Evolutionary conservation across 2,797 vertebrate species (phyloP).

Genomic region (Sardinella longiceps): DNA sequence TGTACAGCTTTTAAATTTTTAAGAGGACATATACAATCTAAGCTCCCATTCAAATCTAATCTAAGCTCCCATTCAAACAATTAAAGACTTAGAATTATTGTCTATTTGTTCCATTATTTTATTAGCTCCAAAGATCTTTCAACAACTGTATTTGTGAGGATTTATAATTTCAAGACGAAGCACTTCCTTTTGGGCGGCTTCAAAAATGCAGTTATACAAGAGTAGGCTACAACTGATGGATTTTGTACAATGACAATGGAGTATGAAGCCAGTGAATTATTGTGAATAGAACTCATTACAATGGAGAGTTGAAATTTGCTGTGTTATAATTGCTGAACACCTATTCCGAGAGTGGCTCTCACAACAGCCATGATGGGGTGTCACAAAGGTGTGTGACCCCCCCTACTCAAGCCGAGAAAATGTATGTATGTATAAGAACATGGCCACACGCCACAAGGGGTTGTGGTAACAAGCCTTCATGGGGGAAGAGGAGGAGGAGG

Average conservation of each 20-base stretch:
- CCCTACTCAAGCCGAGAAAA: background rate
- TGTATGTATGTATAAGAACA: constrained; percentile 16
- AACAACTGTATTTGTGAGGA: background rate
- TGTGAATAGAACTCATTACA: background rate
- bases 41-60: no score
- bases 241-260: background rate
- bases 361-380: background rate
- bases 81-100: background rate
- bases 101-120: background rate
- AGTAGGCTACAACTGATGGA: background rate
- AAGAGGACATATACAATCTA: no score
- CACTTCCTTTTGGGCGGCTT: background rate
- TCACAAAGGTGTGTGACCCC: constrained; percentile 8
- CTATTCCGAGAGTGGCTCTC: background rate
- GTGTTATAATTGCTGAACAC: background rate
- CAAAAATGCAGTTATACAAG: background rate
- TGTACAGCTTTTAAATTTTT: no score
- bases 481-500: constrained; percentile 4
- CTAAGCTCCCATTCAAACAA: background rate
- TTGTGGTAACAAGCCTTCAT: constrained; percentile 31
- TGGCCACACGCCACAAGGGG: background rate
- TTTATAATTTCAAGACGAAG: background rate
- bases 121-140: background rate
- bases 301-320: background rate
- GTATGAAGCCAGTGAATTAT: background rate